These are phyloP conservation scores for Pleuronectes platessa DNA, from an alignment of 2,113 vertebrate species.

Conservation along the genomic window DNA sequence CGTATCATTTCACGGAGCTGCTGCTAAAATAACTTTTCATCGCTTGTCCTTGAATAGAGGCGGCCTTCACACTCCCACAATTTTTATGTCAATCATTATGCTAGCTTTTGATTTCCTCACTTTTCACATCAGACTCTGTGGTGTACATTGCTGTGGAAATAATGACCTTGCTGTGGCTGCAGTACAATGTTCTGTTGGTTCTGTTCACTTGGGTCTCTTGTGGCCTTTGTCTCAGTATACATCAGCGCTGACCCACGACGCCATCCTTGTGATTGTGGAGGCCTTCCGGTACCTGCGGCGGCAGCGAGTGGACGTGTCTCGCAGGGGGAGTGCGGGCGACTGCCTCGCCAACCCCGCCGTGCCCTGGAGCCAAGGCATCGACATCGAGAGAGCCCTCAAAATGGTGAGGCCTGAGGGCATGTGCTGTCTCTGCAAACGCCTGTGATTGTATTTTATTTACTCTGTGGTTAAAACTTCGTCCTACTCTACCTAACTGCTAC, in stretches of 20 bases:
- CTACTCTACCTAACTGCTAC: background rate
- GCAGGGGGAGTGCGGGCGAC: constrained; percentile 95
- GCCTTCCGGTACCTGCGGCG: constrained; percentile 96
- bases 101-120: constrained; percentile 17
- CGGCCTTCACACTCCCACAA: background rate
- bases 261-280: constrained; percentile 94
- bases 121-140: background rate
- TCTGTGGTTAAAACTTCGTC: background rate
- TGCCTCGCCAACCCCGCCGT: constrained; percentile 98
- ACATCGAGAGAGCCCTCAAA: constrained; percentile 98
- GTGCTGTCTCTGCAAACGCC: background rate
- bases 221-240: constrained; percentile 88
- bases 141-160: background rate
- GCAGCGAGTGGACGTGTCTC: constrained; percentile 95
- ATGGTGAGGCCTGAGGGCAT: constrained; percentile 85
- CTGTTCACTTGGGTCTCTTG: constrained; percentile 34
- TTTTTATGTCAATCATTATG: constrained; percentile 17
- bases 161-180: constrained; percentile 19
- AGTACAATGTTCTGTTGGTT: background rate
- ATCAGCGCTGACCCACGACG: constrained; percentile 95
- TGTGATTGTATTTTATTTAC: background rate
- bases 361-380: constrained; percentile 99
- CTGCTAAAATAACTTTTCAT: constrained; percentile 35
- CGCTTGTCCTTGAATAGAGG: constrained; percentile 26
- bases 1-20: constrained; percentile 17